These are phyloP conservation scores for Drosophila buzzatii DNA, from an alignment of 2,888 invertebrate species.

Conservation along the genomic window DNA sequence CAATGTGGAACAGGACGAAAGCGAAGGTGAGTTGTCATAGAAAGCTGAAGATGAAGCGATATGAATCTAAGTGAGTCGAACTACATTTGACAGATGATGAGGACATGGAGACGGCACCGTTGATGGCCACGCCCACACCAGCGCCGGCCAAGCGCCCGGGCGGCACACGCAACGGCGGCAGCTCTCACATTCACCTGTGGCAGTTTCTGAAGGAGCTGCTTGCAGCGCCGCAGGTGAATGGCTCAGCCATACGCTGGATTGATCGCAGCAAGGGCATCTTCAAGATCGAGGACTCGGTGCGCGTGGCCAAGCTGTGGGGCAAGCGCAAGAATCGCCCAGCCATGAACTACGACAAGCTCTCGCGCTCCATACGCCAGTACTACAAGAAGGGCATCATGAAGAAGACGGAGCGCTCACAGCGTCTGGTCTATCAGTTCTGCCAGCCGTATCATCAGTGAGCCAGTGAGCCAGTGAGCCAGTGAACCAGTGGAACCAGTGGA, in stretches of 20 bases:
- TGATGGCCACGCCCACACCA: slow-evolving; percentile 44
- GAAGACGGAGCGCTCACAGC: slow-evolving; percentile 98
- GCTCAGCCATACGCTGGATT: slow-evolving; percentile 98
- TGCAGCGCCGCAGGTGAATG: slow-evolving; percentile 94
- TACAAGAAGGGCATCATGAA: slow-evolving; percentile 99
- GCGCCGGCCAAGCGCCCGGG: slow-evolving; percentile 55
- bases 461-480: slow-evolving; percentile 89
- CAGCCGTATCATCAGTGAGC: slow-evolving; percentile 94
- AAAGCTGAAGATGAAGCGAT: not conserved
- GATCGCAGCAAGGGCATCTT: slow-evolving; percentile 97
- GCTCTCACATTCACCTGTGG: slow-evolving; percentile 98
- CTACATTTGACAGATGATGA: slow-evolving; percentile 85
- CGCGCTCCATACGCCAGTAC: slow-evolving; percentile 98
- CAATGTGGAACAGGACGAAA: slow-evolving; percentile 75
- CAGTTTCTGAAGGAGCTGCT: slow-evolving; percentile 98
- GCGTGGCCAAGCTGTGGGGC: slow-evolving; percentile 99
- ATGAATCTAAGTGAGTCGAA: not conserved
- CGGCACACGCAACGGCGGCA: slow-evolving; percentile 86
- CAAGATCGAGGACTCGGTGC: slow-evolving; percentile 99
- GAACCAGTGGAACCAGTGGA: slow-evolving; percentile 83
- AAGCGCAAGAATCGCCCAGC: slow-evolving; percentile 98
- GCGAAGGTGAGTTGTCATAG: slow-evolving; percentile 73
- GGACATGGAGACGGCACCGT: slow-evolving; percentile 68
- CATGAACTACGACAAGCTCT: slow-evolving; percentile 99
- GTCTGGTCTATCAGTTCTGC: slow-evolving; percentile 99